Conservation (phyloP, 2,797 vertebrate genomes). For the Paratrypauchen microcephalus region DNA sequence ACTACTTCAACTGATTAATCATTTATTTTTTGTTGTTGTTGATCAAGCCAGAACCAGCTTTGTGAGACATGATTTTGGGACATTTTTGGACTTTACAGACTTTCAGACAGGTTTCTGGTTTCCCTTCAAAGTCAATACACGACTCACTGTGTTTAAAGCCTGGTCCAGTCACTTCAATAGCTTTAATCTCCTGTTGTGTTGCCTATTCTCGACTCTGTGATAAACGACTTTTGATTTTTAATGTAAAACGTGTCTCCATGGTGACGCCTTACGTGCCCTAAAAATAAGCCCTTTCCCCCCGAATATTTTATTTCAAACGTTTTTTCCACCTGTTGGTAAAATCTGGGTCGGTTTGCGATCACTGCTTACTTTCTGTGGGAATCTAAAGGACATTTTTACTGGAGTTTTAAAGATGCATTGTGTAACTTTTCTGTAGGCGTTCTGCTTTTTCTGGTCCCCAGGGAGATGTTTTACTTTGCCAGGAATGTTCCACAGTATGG, state of each 20-base stretch:
- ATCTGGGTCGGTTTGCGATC: not conserved
- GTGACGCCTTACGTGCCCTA: slow-evolving; percentile 56
- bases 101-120: slow-evolving; percentile 46
- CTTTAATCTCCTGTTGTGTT: slow-evolving; percentile 70
- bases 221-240: slow-evolving; percentile 37
- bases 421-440: too few species aligned
- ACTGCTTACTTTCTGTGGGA: too few species aligned
- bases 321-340: not conserved
- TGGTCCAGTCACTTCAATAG: slow-evolving; percentile 62
- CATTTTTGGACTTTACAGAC: slow-evolving; percentile 33
- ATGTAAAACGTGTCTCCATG: slow-evolving; percentile 35
- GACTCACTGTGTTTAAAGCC: slow-evolving; percentile 48
- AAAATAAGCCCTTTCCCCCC: slow-evolving; percentile 15
- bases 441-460: too few species aligned
- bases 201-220: slow-evolving; percentile 47
- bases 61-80: slow-evolving; percentile 34
- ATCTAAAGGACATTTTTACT: too few species aligned
- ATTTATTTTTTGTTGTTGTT: not conserved
- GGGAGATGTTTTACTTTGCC: too few species aligned
- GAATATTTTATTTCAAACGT: slow-evolving; percentile 14
- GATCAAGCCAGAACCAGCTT: slow-evolving; percentile 24
- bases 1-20: not conserved
- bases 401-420: too few species aligned
- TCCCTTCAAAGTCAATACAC: slow-evolving; percentile 39
- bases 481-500: too few species aligned